Base-by-base conservation (phyloP, 2,888 invertebrate species). In the Dione vanillae region DNA sequence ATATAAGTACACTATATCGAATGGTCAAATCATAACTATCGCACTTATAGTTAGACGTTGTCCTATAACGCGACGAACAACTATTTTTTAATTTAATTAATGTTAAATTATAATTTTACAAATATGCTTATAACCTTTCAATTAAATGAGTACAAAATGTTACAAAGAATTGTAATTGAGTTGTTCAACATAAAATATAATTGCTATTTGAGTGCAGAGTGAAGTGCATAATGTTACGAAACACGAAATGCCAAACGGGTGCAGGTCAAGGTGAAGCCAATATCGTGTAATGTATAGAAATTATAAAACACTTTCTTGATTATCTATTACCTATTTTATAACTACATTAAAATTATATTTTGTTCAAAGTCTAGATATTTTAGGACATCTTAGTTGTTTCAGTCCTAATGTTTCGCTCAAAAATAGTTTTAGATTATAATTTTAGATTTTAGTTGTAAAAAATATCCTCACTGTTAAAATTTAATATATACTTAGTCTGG, bases 251-350 rank as follows among this genome's bases (percentile, higher is more conserved):
- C 73, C 75, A 72, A 64, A 64, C 65, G 67, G 71, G 70, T 67
- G 51, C 74, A 67, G 77, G 81, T 80, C 81, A 81, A 81, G 81
- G 80, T 65, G 69, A 70, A 58, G 52, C 67, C 69, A 74, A 74
- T 73, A 71, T 69, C 67, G 71, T 71, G 64, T 69, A 64, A 40
- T 54, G 11, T 54, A 64, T 51, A 54, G 67, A 72, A 72, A 69
- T 66, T 35, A 51, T 11, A 20, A 12, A 11, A 8, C 56, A 51
- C 67, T 73, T 70, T 72, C 69, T 54, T 70, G 14, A 49, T 41
- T 10, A 58, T 56, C 11, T 35, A 16, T 51, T 14, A 14, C 47
- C 19, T 47, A 27, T 45, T 12, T n/a, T 16, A 40, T 45, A 62
- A n/a, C n/a, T n/a, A n/a, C n/a, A n/a, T n/a, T n/a, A n/a, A n/a